phyloP scores from a whole-genome alignment of 2,888 invertebrate species.

The Nomada goodeniana region DNA sequence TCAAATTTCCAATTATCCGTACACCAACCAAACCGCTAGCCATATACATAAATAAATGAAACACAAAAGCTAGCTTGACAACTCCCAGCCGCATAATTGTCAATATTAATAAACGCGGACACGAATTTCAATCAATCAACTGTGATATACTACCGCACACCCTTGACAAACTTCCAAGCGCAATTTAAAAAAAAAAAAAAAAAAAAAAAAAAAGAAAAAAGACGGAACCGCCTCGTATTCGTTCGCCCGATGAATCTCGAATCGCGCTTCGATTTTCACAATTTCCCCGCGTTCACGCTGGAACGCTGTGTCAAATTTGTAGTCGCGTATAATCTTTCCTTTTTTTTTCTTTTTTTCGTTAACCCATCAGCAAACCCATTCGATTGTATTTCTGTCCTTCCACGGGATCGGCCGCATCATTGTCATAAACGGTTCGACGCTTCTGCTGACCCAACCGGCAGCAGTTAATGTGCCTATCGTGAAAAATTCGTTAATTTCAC shows the following conservation, averaged over 20 bases:
- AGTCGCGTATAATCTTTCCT: not conserved
- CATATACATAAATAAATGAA: too few species aligned
- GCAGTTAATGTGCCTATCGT: constrained; percentile 75
- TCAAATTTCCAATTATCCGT: too few species aligned
- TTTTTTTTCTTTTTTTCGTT: constrained; percentile 3
- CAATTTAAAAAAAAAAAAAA: not conserved
- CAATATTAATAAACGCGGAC: not conserved
- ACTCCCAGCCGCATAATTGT: not conserved
- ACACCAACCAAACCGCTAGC: too few species aligned
- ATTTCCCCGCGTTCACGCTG: not conserved
- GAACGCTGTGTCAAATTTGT: constrained; percentile 18
- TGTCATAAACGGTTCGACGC: constrained; percentile 73
- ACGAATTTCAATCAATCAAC: constrained; percentile 4
- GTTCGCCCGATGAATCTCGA: not conserved
- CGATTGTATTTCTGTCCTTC: constrained; percentile 52
- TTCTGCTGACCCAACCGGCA: constrained; percentile 68
- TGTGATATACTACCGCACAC: not conserved
- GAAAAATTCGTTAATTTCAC: constrained; percentile 80
- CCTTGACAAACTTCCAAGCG: too few species aligned
- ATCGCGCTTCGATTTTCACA: constrained; percentile 3
- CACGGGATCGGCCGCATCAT: constrained; percentile 60
- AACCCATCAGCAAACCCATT: constrained; percentile 9
- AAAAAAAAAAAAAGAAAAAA: not conserved
- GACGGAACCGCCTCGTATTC: not conserved
- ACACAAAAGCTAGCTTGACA: too few species aligned